Evolutionary conservation across 2,888 invertebrate species (phyloP).

Genomic region (Tiliacea citrago): DNA sequence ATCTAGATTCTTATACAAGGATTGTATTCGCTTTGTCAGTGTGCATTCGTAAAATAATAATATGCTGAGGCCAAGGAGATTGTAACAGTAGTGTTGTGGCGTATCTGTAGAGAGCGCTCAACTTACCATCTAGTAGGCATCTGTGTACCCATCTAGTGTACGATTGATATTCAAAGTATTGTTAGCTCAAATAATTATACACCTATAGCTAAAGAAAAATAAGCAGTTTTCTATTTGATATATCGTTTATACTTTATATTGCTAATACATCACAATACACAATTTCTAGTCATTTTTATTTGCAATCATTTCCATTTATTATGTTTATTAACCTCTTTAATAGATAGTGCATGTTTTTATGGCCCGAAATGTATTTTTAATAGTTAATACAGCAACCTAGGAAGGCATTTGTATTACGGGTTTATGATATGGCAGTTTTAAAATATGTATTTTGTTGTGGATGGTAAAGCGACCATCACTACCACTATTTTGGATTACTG

Average conservation of each 20-base stretch:
- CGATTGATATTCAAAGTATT: constrained; percentile 14
- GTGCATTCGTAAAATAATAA: constrained; percentile 81
- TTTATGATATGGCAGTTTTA: constrained; percentile 44
- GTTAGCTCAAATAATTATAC: constrained; percentile 26
- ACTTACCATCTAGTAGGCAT: constrained; percentile 29
- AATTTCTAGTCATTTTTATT: constrained; percentile 69
- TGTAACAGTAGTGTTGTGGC: constrained; percentile 67
- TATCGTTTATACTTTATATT: constrained; percentile 43
- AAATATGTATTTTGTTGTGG: constrained; percentile 24
- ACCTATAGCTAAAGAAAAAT: constrained; percentile 3
- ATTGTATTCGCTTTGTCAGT: constrained; percentile 82
- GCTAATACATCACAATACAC: constrained; percentile 65
- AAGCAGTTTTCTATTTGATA: constrained; percentile 41
- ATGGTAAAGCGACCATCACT: constrained; percentile 10
- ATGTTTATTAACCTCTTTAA: constrained; percentile 34
- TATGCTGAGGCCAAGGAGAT: constrained; percentile 81
- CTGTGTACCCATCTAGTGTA: constrained; percentile 17
- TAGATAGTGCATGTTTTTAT: constrained; percentile 50
- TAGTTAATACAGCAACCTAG: constrained; percentile 25
- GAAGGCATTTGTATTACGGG: constrained; percentile 47
- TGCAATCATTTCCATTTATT: constrained; percentile 53
- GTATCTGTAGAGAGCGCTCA: constrained; percentile 68
- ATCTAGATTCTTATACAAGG: constrained; percentile 69
- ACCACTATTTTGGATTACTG: constrained; percentile 17
- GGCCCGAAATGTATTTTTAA: constrained; percentile 39